Conservation (phyloP, 2,888 invertebrate genomes). For the Caenorhabditis sp. region DNA sequence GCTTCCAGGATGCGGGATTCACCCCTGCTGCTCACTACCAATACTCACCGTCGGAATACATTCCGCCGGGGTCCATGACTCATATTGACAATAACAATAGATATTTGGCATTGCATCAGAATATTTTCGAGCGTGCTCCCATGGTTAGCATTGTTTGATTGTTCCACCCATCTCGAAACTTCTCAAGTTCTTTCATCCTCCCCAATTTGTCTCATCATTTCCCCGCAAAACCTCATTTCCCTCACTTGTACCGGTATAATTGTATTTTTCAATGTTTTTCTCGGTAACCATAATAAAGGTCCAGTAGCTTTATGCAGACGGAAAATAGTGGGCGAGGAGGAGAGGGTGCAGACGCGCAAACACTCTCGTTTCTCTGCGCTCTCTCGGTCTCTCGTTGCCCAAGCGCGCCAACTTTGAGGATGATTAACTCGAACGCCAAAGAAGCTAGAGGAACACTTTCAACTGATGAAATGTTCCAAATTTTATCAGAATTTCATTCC, state of each 20-base stretch:
- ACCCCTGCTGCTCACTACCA: slow-evolving; percentile 34
- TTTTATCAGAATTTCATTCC: too few relatives aligned
- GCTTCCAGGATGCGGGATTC: slow-evolving; percentile 64
- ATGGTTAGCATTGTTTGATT: slow-evolving; percentile 75
- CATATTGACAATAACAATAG: slow-evolving; percentile 49
- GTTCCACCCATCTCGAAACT: background rate
- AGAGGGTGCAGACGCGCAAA: too few relatives aligned
- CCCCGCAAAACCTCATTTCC: slow-evolving; percentile 4
- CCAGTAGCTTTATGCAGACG: background rate
- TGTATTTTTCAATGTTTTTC: slow-evolving; percentile 18
- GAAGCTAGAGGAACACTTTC: background rate
- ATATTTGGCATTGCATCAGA: slow-evolving; percentile 59
- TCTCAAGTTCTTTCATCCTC: slow-evolving; percentile 27
- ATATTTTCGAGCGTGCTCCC: slow-evolving; percentile 71
- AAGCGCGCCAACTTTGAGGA: too few relatives aligned
- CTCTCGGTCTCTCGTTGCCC: too few relatives aligned
- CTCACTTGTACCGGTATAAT: slow-evolving; percentile 24
- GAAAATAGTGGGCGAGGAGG: too few relatives aligned
- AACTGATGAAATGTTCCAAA: too few relatives aligned
- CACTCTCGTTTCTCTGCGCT: too few relatives aligned
- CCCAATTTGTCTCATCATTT: slow-evolving; percentile 29
- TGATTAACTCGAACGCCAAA: background rate
- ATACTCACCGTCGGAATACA: slow-evolving; percentile 51
- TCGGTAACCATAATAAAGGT: slow-evolving; percentile 38
- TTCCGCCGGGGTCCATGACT: slow-evolving; percentile 47